These are phyloP conservation scores for Erebia ligea DNA, from an alignment of 2,888 invertebrate species.

Conservation along the genomic window DNA sequence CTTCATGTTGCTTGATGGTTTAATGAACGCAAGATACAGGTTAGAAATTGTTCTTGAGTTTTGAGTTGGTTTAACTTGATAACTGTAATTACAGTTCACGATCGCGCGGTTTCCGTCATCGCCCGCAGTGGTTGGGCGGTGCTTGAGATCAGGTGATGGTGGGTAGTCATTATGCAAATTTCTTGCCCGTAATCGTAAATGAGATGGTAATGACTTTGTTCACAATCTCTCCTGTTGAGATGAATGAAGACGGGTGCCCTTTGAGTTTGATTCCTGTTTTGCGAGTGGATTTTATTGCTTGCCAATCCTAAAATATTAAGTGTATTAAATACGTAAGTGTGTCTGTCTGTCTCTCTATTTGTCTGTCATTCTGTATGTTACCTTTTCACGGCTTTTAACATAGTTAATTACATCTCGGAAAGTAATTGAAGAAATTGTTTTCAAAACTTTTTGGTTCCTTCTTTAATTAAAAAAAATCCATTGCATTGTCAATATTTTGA, in stretches of 20 bases:
- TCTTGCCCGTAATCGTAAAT: constrained; percentile 36
- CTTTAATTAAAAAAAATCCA: too few species aligned
- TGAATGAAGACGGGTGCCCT: constrained; percentile 1
- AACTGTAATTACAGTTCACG: constrained; percentile 58
- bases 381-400: too few species aligned
- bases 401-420: too few species aligned
- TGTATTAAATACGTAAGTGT: too few species aligned
- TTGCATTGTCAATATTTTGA: too few species aligned
- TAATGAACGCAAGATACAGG: constrained; percentile 47
- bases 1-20: neutral
- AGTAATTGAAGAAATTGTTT: too few species aligned
- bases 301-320: too few species aligned
- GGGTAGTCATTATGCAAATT: constrained; percentile 40
- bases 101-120: constrained; percentile 59
- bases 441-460: too few species aligned
- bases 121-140: constrained; percentile 38
- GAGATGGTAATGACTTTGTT: constrained; percentile 35
- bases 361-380: too few species aligned
- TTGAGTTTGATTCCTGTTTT: neutral
- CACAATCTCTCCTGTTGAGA: constrained; percentile 24
- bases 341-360: too few species aligned
- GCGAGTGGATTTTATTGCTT: too few species aligned
- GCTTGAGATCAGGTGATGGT: constrained; percentile 32
- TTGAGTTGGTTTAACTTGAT: constrained; percentile 49
- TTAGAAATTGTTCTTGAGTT: constrained; percentile 51